Evolutionary conservation across 2,113 vertebrate species (phyloP).

Genomic region (Pontoporia blainvillei): DNA sequence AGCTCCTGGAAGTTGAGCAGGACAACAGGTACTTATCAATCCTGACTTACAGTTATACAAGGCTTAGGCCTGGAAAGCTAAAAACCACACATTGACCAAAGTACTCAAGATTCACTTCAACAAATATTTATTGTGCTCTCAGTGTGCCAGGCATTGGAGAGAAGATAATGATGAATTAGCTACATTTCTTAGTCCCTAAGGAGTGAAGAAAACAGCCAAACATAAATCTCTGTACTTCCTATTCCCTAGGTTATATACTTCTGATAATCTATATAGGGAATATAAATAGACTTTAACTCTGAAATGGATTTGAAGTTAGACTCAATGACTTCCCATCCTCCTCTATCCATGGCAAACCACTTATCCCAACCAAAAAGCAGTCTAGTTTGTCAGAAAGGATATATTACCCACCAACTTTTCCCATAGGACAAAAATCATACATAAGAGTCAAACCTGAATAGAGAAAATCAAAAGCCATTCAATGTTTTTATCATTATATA

Average conservation of each 20-base stretch:
- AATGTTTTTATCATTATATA: slow-evolving; percentile 12
- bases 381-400: background rate
- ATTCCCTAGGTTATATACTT: background rate
- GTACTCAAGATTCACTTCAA: slow-evolving; percentile 38
- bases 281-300: background rate
- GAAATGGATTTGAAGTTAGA: slow-evolving; percentile 33
- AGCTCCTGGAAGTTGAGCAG: background rate
- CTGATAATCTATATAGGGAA: background rate
- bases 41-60: slow-evolving; percentile 22
- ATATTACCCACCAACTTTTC: background rate
- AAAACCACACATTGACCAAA: background rate
- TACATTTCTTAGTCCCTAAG: background rate
- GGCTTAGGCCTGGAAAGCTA: background rate
- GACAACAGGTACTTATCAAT: slow-evolving; percentile 37
- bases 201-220: slow-evolving; percentile 10
- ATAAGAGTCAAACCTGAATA: slow-evolving; percentile 12
- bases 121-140: slow-evolving; percentile 22
- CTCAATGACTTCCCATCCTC: background rate
- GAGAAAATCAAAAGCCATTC: slow-evolving; percentile 16
- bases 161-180: background rate
- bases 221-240: background rate
- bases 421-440: background rate
- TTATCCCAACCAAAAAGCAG: background rate
- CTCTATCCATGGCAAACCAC: background rate
- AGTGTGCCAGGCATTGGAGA: background rate